These are phyloP conservation scores for Periophthalmodon schlosseri DNA, from an alignment of 2,113 vertebrate species.

Conservation along the genomic window DNA sequence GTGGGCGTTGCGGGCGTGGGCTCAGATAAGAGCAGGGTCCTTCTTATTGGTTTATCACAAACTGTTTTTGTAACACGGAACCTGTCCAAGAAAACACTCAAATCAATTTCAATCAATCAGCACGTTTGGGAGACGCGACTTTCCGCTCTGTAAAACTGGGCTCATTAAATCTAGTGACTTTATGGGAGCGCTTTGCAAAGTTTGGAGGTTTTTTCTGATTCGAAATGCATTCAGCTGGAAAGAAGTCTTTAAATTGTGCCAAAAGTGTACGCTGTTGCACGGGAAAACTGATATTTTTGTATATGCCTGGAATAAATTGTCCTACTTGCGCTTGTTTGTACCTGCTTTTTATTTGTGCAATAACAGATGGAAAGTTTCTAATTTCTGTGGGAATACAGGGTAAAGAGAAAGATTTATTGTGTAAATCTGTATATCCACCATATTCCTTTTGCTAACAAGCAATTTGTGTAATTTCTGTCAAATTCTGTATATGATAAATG, in stretches of 20 bases:
- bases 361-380: not conserved
- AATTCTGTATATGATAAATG: too few relatives aligned
- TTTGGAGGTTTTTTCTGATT: not conserved
- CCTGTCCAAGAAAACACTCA: conserved; percentile 73
- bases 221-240: not conserved
- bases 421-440: too few relatives aligned
- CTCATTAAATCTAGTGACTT: not conserved
- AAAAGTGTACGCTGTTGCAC: not conserved
- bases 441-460: too few relatives aligned
- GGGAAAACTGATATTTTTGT: not conserved
- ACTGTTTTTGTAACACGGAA: conserved; percentile 89
- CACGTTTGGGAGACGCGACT: not conserved
- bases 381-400: not conserved
- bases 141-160: not conserved
- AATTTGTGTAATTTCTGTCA: too few relatives aligned
- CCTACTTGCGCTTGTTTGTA: not conserved
- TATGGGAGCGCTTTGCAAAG: not conserved
- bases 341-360: conserved; percentile 6
- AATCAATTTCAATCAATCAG: too few relatives aligned
- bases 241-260: not conserved
- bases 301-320: not conserved
- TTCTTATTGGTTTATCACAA: conserved; percentile 82
- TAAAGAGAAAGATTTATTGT: too few relatives aligned
- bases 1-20: conserved; percentile 69
- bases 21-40: conserved; percentile 76